Evolutionary conservation across 1,140 invertebrate species (phyloP).

Genomic region (Platyscapa corneri): DNA sequence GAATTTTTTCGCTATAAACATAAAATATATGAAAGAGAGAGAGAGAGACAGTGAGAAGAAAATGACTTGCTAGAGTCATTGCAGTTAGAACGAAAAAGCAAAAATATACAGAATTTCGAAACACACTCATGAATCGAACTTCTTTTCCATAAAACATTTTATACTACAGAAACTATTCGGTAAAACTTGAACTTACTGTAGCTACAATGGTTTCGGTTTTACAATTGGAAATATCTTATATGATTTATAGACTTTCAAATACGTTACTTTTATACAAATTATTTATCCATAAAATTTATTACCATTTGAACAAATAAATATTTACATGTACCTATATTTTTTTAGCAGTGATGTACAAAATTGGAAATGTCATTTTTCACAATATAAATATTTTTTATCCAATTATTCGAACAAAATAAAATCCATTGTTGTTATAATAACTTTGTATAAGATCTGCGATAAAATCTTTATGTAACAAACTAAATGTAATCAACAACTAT

Average conservation of each 20-base stretch:
- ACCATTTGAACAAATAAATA: not conserved
- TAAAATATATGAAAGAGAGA: not conserved
- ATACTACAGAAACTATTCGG: not conserved
- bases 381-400: no score
- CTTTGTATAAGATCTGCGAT: no score
- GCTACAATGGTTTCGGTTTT: not conserved
- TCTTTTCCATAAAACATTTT: not conserved
- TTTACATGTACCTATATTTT: not conserved
- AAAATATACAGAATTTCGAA: not conserved
- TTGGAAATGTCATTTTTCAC: not conserved
- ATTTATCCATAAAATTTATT: not conserved
- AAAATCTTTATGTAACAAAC: no score
- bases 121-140: not conserved
- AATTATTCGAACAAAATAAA: no score
- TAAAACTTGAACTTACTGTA: not conserved
- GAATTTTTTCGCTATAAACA: not conserved
- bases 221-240: not conserved
- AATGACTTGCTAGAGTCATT: not conserved
- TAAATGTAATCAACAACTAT: no score
- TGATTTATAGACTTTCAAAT: not conserved
- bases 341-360: not conserved
- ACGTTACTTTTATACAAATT: not conserved
- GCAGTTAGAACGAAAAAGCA: not conserved
- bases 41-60: not conserved
- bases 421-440: no score